Evolutionary conservation across 2,888 invertebrate species (phyloP).

Genomic region (Rhamnusium bicolor): DNA sequence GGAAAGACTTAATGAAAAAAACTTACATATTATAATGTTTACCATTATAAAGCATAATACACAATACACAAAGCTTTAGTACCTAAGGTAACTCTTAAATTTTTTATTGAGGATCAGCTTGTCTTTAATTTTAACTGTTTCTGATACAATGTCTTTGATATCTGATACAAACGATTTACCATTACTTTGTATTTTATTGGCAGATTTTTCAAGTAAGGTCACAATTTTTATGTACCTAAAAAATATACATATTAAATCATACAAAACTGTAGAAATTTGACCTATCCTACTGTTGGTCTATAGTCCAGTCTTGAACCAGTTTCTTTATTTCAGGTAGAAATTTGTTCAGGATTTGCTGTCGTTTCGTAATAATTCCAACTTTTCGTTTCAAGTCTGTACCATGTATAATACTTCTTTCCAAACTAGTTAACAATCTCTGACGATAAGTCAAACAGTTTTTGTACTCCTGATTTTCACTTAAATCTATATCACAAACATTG

Average conservation of each 20-base stretch:
- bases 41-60: slow-evolving; percentile 13
- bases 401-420: slow-evolving; percentile 47
- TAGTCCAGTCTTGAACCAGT: slow-evolving; percentile 40
- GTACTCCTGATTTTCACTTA: slow-evolving; percentile 42
- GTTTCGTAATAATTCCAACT: slow-evolving; percentile 37
- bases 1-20: not conserved
- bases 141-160: slow-evolving; percentile 66
- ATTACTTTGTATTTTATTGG: slow-evolving; percentile 6
- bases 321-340: slow-evolving; percentile 5
- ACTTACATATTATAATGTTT: not conserved
- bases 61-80: not conserved
- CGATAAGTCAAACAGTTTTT: slow-evolving; percentile 46
- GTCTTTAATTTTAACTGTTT: slow-evolving; percentile 74
- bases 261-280: not conserved
- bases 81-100: slow-evolving; percentile 55
- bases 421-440: slow-evolving; percentile 46
- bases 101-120: slow-evolving; percentile 71
- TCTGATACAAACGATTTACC: slow-evolving; percentile 8
- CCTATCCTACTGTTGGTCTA: slow-evolving; percentile 42
- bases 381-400: slow-evolving; percentile 45
- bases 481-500: slow-evolving; percentile 44
- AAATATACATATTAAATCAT: not conserved
- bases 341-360: slow-evolving; percentile 1
- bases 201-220: slow-evolving; percentile 9
- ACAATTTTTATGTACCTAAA: slow-evolving; percentile 20